Evolutionary conservation across 2,888 invertebrate genomes (phyloP).

Genomic region (Saturnia japonica): DNA sequence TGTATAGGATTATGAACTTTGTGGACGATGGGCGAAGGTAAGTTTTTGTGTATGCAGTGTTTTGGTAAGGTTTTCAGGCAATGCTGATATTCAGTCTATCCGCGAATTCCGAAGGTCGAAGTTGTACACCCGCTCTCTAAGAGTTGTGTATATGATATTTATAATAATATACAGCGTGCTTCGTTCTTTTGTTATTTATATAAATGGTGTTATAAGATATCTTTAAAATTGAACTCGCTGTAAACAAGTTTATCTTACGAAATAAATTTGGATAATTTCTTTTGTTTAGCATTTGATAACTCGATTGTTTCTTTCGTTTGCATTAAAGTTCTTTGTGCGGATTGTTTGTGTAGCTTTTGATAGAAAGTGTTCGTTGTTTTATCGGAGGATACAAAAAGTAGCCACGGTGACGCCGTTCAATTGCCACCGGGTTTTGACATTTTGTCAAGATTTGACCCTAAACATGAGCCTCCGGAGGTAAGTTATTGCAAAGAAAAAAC

Average conservation of each 20-base stretch:
- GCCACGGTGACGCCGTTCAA: slow-evolving; percentile 21
- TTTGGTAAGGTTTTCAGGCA: slow-evolving; percentile 20
- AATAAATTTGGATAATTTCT: not conserved
- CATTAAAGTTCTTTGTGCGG: slow-evolving; percentile 3
- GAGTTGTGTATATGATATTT: slow-evolving; percentile 14
- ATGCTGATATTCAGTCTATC: slow-evolving; percentile 38
- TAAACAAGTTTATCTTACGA: not conserved
- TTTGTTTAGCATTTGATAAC: not conserved
- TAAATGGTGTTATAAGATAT: slow-evolving; percentile 3
- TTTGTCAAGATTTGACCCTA: slow-evolving; percentile 25
- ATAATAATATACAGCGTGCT: slow-evolving; percentile 19
- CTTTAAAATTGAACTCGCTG: not conserved
- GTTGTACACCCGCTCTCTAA: slow-evolving; percentile 37
- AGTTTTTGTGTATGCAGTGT: slow-evolving; percentile 18
- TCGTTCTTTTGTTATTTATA: slow-evolving; percentile 13
- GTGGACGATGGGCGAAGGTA: not conserved
- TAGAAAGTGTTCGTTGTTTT: slow-evolving; percentile 21
- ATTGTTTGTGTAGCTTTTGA: slow-evolving; percentile 16
- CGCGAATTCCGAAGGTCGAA: slow-evolving; percentile 36
- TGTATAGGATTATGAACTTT: slow-evolving; percentile 18
- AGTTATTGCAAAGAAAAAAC: slow-evolving; percentile 23
- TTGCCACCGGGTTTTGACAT: slow-evolving; percentile 21
- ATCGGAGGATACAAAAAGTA: slow-evolving; percentile 19
- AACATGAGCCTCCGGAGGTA: slow-evolving; percentile 47
- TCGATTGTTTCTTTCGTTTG: not conserved